A percentile compares a stretch with the other conserved stretches of the same genome.
phyloP scores from a whole-genome alignment of 2,113 vertebrate genomes.

The Actenoides lindsayi region DNA sequence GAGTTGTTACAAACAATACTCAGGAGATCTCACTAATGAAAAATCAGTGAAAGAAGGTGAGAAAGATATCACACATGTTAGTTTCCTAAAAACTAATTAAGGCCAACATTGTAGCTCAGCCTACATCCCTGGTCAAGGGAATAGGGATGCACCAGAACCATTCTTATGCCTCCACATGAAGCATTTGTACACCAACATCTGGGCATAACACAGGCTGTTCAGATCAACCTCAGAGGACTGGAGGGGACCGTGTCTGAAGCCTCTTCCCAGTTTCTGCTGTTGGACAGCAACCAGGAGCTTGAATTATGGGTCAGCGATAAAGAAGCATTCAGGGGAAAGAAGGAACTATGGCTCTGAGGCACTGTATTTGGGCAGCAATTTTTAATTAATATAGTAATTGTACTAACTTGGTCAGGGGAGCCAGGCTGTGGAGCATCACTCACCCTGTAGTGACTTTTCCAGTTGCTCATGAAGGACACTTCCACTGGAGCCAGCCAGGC shows the following conservation, averaged over 20 bases:
- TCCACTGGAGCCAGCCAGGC: neutral
- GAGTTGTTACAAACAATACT: neutral
- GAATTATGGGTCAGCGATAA: neutral
- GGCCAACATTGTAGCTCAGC: neutral
- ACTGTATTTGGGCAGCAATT: neutral
- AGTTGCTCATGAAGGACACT: neutral
- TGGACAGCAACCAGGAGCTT: neutral
- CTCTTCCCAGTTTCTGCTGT: neutral
- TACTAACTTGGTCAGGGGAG: neutral
- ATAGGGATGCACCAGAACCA: neutral
- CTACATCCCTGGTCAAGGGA: neutral
- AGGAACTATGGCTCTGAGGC: neutral
- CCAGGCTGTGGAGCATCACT: neutral
- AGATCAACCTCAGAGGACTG: neutral
- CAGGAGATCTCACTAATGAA: neutral
- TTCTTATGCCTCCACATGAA: neutral
- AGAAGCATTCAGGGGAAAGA: neutral
- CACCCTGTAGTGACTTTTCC: neutral
- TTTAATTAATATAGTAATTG: neutral
- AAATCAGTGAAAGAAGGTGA: neutral
- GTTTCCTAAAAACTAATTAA: neutral
- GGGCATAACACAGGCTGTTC: neutral
- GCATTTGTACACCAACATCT: neutral
- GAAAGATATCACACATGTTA: neutral
- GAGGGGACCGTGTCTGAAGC: neutral